Evolutionary conservation across 2,888 invertebrate genomes (phyloP).

Genomic region (Xylophagus ater): DNA sequence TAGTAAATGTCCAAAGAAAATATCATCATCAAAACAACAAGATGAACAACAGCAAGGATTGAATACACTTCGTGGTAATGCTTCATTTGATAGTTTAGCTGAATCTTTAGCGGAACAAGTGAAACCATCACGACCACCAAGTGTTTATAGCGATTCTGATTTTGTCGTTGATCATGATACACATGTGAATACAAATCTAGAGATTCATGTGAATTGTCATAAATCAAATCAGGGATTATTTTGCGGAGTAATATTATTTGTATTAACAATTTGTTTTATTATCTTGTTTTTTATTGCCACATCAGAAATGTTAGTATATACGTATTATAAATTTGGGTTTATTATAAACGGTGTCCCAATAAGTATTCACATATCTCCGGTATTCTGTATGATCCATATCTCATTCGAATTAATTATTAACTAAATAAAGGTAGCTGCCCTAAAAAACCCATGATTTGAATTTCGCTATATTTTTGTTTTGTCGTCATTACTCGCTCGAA

Average conservation of each 20-base stretch:
- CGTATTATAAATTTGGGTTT: constrained; percentile 1
- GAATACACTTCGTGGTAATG: too few species aligned
- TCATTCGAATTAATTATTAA: too few species aligned
- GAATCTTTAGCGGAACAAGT: too few species aligned
- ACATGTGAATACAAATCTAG: constrained; percentile 45
- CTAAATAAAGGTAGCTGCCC: too few species aligned
- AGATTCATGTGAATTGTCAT: constrained; percentile 62
- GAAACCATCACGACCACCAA: neutral
- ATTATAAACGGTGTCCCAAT: too few species aligned
- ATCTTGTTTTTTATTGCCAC: constrained; percentile 50
- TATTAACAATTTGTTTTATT: constrained; percentile 46
- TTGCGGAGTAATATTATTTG: constrained; percentile 42
- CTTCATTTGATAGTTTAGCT: too few species aligned
- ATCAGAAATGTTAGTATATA: constrained; percentile 40
- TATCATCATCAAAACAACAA: constrained; percentile 10
- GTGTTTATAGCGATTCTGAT: neutral
- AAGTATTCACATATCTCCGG: too few species aligned
- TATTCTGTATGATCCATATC: too few species aligned
- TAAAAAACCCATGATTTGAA: too few species aligned
- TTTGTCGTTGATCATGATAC: constrained; percentile 40
- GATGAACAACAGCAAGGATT: too few species aligned
- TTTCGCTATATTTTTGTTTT: too few species aligned
- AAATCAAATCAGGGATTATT: constrained; percentile 66
- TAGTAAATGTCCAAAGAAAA: constrained; percentile 44
- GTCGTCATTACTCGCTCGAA: too few species aligned